Percentiles rank a stretch among this genome's conserved stretches.
Conservation (phyloP, 1,140 invertebrate species). For the Apis laboriosa region DNA sequence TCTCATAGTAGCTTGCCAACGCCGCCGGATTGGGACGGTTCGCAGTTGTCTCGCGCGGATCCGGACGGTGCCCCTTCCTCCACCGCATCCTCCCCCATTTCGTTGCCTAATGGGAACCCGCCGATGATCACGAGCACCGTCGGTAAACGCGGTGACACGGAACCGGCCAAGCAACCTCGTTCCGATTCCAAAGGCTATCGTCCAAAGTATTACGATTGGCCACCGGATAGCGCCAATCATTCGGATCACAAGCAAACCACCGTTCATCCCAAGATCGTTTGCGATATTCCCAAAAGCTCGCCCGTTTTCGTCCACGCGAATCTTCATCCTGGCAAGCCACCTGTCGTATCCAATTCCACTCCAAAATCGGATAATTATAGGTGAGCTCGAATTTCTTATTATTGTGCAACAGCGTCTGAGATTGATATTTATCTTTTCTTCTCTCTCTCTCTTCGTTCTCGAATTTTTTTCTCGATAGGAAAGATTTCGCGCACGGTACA, state of each 20-base stretch:
- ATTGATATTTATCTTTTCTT: too few species aligned
- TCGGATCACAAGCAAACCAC: slow-evolving; percentile 74
- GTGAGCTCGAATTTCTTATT: slow-evolving; percentile 29
- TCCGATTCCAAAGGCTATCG: slow-evolving; percentile 82
- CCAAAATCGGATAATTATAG: slow-evolving; percentile 74
- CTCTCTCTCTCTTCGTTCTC: neutral
- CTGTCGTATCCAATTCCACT: slow-evolving; percentile 64
- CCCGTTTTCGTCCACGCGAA: slow-evolving; percentile 76
- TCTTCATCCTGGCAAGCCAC: slow-evolving; percentile 57
- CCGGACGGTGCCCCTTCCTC: slow-evolving; percentile 85
- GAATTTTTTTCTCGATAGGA: slow-evolving; percentile 56
- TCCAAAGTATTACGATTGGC: slow-evolving; percentile 74
- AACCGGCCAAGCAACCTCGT: slow-evolving; percentile 64
- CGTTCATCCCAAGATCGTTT: slow-evolving; percentile 81
- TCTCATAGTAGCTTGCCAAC: slow-evolving; percentile 70
- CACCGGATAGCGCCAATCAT: slow-evolving; percentile 67
- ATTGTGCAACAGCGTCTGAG: too few species aligned
- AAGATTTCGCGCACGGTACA: slow-evolving; percentile 82
- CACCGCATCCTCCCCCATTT: slow-evolving; percentile 74
- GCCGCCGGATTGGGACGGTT: slow-evolving; percentile 62
- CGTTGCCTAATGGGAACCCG: slow-evolving; percentile 62
- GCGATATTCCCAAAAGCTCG: slow-evolving; percentile 81
- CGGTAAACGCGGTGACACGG: slow-evolving; percentile 72
- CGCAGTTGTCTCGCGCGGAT: slow-evolving; percentile 80
- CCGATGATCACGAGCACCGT: slow-evolving; percentile 31